Conservation (phyloP, 1,140 invertebrate genomes). For the Drosophila gunungcola region DNA sequence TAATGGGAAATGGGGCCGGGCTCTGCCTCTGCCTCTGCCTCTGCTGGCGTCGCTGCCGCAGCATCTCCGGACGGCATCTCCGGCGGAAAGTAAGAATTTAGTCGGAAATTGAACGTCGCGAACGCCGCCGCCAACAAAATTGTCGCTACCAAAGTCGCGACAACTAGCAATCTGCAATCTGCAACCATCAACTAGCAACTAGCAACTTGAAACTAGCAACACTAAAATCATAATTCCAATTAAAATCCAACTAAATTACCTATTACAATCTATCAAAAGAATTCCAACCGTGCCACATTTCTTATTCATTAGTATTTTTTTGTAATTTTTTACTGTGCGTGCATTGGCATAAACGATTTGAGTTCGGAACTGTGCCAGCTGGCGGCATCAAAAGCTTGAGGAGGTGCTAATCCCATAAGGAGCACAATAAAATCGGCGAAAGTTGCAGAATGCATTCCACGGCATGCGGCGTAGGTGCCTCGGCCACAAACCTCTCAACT, state of each 20-base stretch:
- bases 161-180: conserved; percentile 7
- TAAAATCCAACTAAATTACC: background rate
- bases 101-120: conserved; percentile 71
- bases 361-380: conserved; percentile 9
- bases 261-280: background rate
- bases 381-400: conserved; percentile 13
- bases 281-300: background rate
- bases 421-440: conserved; percentile 47
- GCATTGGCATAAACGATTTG: conserved; percentile 44
- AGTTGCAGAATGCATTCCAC: conserved; percentile 77
- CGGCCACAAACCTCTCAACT: conserved; percentile 69
- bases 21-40: conserved; percentile 10
- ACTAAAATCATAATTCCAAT: background rate
- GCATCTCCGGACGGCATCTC: conserved; percentile 59
- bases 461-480: conserved; percentile 78
- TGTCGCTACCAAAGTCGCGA: conserved; percentile 40
- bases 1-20: conserved; percentile 16
- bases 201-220: conserved; percentile 4
- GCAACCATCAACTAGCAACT: conserved; percentile 7
- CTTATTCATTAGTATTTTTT: conserved; percentile 17
- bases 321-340: conserved; percentile 41
- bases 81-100: conserved; percentile 70
- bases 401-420: conserved; percentile 4
- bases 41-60: conserved; percentile 21
- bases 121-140: conserved; percentile 38